Percentiles rank a stretch among this genome's conserved stretches.
Evolutionary conservation across 2,888 invertebrate genomes (phyloP).

Genomic region (Plutella xylostella): DNA sequence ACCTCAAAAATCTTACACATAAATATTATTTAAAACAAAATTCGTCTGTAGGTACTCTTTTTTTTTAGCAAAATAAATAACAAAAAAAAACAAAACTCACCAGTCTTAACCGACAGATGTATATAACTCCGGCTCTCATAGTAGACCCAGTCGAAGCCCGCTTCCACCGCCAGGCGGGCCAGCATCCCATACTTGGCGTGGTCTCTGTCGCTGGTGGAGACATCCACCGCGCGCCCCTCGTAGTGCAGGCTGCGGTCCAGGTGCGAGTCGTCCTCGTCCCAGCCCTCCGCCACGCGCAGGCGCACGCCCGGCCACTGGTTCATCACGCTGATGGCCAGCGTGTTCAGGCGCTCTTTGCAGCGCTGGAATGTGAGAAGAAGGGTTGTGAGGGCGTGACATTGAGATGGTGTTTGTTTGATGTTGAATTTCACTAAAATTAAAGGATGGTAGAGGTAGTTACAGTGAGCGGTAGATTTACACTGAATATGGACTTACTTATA

Average conservation of each 20-base stretch:
- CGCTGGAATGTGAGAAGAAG: constrained; percentile 75
- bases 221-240: constrained; percentile 96
- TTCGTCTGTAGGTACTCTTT: too few species aligned
- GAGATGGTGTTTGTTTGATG: too few species aligned
- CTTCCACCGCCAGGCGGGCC: constrained; percentile 94
- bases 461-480: too few species aligned
- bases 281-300: constrained; percentile 93
- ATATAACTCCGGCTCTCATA: constrained; percentile 95
- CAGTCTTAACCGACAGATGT: constrained; percentile 97
- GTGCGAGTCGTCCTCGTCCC: constrained; percentile 90
- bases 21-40: too few species aligned
- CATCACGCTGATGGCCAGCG: constrained; percentile 95
- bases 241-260: constrained; percentile 90
- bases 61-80: too few species aligned
- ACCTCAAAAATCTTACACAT: neutral
- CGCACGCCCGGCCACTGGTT: constrained; percentile 98
- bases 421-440: too few species aligned
- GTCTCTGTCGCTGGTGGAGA: constrained; percentile 94
- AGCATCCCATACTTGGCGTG: constrained; percentile 95
- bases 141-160: constrained; percentile 99
- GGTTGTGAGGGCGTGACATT: too few species aligned
- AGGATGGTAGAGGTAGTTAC: too few species aligned
- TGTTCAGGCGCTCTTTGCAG: constrained; percentile 95
- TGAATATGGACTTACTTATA: too few species aligned
- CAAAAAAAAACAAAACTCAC: constrained; percentile 63